Evolutionary conservation across 1,140 invertebrate genomes (phyloP).

Genomic region (Nephila pilipes): DNA sequence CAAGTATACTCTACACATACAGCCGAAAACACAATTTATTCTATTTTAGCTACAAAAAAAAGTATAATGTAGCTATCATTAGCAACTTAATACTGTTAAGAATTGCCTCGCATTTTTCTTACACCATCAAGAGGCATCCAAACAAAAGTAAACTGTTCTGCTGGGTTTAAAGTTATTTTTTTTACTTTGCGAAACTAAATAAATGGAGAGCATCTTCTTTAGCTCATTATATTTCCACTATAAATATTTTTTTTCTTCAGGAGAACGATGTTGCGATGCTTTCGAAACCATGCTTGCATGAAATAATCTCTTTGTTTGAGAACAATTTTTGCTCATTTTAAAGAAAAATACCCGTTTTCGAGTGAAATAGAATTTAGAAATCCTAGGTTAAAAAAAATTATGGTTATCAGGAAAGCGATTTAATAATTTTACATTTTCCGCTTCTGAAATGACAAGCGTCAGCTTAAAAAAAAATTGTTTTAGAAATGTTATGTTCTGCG

Average conservation of each 20-base stretch:
- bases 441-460: not conserved
- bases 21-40: not conserved
- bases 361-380: not conserved
- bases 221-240: not conserved
- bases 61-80: not conserved
- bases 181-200: not conserved
- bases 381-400: not conserved
- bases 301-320: not conserved
- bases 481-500: too few species aligned
- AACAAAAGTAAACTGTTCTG: not conserved
- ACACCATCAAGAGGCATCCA: not conserved
- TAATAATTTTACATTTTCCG: not conserved
- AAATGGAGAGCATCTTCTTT: not conserved
- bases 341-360: not conserved
- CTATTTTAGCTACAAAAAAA: not conserved
- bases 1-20: not conserved
- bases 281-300: not conserved
- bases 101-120: not conserved
- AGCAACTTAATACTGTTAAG: slow-evolving; percentile 14
- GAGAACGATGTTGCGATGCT: not conserved
- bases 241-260: not conserved
- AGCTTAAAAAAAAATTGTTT: too few species aligned
- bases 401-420: not conserved
- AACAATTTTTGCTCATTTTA: not conserved
- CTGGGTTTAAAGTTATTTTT: not conserved